A percentile compares a stretch with the other conserved stretches of the same genome.
Evolutionary conservation across 2,888 invertebrate species (phyloP).

Genomic region (Clunio marinus): DNA sequence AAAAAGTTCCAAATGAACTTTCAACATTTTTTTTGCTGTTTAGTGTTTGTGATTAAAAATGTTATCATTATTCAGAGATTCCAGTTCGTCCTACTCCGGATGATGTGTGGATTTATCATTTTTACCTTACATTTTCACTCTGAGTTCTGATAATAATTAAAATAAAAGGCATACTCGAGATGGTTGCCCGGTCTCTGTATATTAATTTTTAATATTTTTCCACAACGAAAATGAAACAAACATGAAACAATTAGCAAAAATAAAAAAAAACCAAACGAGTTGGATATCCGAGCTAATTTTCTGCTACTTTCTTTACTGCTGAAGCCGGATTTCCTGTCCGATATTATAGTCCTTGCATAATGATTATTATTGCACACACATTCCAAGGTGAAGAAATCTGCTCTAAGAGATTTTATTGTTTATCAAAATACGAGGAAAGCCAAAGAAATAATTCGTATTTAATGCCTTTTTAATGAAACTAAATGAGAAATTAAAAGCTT

Average conservation of each 20-base stretch:
- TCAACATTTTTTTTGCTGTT: no score
- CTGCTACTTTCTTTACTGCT: neutral
- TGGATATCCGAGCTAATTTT: conserved; percentile 24
- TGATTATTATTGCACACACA: conserved; percentile 35
- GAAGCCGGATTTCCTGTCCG: conserved; percentile 9
- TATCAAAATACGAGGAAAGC: no score
- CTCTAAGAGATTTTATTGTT: neutral
- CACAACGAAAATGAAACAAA: neutral
- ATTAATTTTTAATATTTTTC: conserved; percentile 37
- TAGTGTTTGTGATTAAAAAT: neutral
- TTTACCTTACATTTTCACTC: neutral
- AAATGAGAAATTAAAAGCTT: neutral
- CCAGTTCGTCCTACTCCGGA: neutral
- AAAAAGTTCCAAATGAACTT: no score
- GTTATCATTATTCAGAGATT: conserved; percentile 15
- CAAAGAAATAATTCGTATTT: neutral
- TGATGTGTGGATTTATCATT: neutral
- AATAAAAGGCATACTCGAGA: conserved; percentile 28
- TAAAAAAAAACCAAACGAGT: neutral
- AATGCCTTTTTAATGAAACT: conserved; percentile 28
- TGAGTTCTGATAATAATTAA: conserved; percentile 28
- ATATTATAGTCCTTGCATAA: conserved; percentile 28
- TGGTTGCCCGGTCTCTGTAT: conserved; percentile 3
- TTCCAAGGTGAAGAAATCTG: no score
- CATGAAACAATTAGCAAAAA: conserved; percentile 10